Conservation (phyloP, 2,113 vertebrate species). For the Cheirogaleus medius region DNA sequence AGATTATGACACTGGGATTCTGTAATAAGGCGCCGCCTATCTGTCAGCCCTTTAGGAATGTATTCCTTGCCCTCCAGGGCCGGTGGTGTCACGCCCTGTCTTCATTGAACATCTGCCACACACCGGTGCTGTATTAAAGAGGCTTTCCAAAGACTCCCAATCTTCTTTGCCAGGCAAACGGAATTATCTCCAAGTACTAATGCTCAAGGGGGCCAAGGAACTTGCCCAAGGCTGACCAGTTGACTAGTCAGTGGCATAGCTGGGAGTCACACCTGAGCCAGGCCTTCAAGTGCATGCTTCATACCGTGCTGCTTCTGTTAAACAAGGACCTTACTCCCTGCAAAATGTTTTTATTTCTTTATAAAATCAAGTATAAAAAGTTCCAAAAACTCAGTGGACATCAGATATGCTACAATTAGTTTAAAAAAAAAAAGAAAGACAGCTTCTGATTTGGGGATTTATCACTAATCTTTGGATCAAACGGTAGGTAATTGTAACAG, state of each 20-base stretch:
- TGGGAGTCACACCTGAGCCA: too few species aligned
- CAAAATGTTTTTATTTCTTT: background rate
- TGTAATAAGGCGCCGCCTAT: background rate
- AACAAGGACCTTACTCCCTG: background rate
- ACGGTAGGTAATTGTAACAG: background rate
- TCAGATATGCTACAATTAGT: background rate
- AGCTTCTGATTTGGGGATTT: background rate
- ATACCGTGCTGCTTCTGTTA: background rate
- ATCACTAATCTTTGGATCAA: background rate
- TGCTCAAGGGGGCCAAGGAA: background rate
- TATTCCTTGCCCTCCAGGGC: too few species aligned
- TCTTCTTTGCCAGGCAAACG: background rate
- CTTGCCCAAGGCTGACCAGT: background rate
- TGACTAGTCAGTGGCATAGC: background rate
- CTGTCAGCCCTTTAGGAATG: background rate
- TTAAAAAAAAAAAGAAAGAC: background rate
- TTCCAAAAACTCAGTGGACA: background rate
- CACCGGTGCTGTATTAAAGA: rapidly evolving
- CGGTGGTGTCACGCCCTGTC: background rate
- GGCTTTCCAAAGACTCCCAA: background rate
- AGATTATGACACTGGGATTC: rapidly evolving
- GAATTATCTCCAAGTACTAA: too few species aligned
- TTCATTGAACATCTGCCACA: rapidly evolving
- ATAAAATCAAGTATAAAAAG: background rate
- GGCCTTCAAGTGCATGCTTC: background rate